phyloP scores from a whole-genome alignment of 2,888 invertebrate genomes.

The Epinotia brunnichana region DNA sequence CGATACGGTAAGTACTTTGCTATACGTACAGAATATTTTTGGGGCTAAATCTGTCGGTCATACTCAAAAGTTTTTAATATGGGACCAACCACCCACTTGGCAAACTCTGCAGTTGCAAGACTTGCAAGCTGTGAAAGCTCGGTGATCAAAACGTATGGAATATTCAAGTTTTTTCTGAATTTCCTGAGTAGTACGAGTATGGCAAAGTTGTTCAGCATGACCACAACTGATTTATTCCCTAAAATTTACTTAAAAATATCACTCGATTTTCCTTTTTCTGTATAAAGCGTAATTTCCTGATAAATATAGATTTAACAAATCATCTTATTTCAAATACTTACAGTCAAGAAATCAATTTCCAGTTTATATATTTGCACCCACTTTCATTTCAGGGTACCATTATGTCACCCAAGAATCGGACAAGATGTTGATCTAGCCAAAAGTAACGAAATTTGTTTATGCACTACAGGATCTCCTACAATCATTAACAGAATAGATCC shows the following conservation, averaged over 20 bases:
- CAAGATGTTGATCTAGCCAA: too few species aligned
- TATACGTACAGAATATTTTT: too few species aligned
- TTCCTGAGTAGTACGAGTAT: too few species aligned
- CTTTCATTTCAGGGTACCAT: constrained; percentile 13
- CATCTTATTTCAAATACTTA: too few species aligned
- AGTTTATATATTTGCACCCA: background rate
- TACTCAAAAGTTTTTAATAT: too few species aligned
- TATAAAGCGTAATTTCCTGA: background rate
- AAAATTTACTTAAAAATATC: background rate
- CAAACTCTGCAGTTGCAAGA: too few species aligned
- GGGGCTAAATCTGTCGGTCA: too few species aligned
- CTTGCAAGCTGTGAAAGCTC: too few species aligned
- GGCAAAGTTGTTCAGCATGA: too few species aligned
- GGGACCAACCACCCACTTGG: too few species aligned
- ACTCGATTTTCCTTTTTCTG: background rate
- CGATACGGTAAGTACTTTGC: constrained; percentile 4
- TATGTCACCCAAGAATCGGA: background rate
- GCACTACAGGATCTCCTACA: constrained; percentile 23
- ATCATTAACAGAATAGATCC: constrained; percentile 51
- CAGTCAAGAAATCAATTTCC: background rate
- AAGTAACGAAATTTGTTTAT: background rate
- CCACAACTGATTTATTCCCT: background rate
- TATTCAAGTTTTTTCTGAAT: too few species aligned
- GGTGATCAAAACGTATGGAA: too few species aligned
- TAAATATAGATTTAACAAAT: background rate